Base-by-base conservation (phyloP, 2,113 vertebrate species). In the Actenoides lindsayi region DNA sequence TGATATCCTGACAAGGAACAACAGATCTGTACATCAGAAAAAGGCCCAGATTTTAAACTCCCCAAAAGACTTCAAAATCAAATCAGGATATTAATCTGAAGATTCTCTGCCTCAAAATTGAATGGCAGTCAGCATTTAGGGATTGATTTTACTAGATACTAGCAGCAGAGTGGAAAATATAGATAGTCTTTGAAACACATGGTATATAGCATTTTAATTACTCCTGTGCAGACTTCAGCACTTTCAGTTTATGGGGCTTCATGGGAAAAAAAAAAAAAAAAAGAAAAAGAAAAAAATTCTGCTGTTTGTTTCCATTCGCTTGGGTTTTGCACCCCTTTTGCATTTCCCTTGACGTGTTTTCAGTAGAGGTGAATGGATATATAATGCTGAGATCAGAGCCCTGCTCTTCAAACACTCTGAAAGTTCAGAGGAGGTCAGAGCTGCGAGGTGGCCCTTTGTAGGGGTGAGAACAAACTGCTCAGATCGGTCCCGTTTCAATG, bases 131-230 rank as follows among this genome's bases (percentile, higher is more conserved):
- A 92, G 83, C 57, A 85, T 50, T 85, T 54, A 44, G 31, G 62
- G 80, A 65, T 48, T 54, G 86, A 64, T 92, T 87, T 78, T 41
- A 87, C 48, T 62, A 89, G 92, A 79, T 78, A 69, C 7, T 68
- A 87, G 75, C 74, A 92, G 81, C 77, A 87, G 87, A 82, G 74
- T 62, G 94, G 91, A 96, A 95, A 96, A 87, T 73, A 82, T 74
- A 89, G 83, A 31, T 59, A 54, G 80, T 37, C 57, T 95, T 75
- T 82, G 89, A 87, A 89, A 78, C 77, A 64, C 73, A 41, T 1
- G 1, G 44, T 14, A 19, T 6, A 77, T 42, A 87, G 83, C 44
- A 42, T 59, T 97, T 93, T 73, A 95, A 80, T 92, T 80, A 69
- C 69, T 71, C 69, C 2, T 1, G 6, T 82, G 91, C 86, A 84